Evolutionary conservation across 1,140 invertebrate species (phyloP), one percentile per base, ranked within the genome.

Genomic region (Meteorus sp.): DNA sequence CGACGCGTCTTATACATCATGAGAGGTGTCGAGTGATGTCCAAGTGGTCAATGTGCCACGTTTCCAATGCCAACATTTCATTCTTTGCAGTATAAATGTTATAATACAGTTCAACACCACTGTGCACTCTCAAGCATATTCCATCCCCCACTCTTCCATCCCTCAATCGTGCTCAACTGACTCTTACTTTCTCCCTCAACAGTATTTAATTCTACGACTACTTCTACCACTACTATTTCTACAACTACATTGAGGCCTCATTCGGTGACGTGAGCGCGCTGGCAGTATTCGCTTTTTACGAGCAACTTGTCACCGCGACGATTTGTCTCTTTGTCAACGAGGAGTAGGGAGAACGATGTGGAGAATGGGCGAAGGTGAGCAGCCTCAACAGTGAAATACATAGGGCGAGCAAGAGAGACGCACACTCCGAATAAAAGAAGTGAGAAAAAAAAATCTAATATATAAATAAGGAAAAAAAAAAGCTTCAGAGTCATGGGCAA

Each of bases 231-330:
- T 39, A n/a, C 35, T 39, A 8, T 39, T n/a, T 39, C 8, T 52
- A 52, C 44, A n/a, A 22, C 13, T 11, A 9, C 4, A 9, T 19
- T 15, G 33, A 13, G 9, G 33, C 45, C 63, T 67, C 41, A 59
- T 68, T 67, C 55, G 17, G 58, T 37, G 15, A 13, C 35, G 35
- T 13, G n/a, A n/a, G 52, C 50, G 35, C 63, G 33, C 31, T 47
- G 41, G 11, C 51, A 41, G 41, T 27, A 15, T 48, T 50, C 51
- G 19, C 39, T 68, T 70, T 69, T 70, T 62, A 59, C 60, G 33
- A 58, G 25, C 66, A 62, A 65, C 67, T 69, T 68, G 61, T 71
- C 67, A 62, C 63, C 59, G 33, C 43, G 57, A 57, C 60, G 64
- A 67, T 68, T 68, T 63, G 67, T 67, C 61, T 61, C 52, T 17